Conservation (phyloP, 2,888 invertebrate genomes). For the Shargacucullia verbasci region DNA sequence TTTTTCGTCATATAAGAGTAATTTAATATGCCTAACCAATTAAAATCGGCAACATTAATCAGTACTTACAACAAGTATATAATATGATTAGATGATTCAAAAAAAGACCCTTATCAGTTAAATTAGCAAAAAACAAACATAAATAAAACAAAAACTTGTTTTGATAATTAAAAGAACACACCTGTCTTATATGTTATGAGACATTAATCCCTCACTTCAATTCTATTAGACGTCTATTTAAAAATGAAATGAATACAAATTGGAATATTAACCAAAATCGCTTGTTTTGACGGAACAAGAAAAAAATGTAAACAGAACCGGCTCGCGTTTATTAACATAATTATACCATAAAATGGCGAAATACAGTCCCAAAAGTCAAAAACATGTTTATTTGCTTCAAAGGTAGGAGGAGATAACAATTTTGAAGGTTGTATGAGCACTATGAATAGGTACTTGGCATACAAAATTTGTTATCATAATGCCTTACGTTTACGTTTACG, state of each 20-base stretch:
- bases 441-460: slow-evolving; percentile 34
- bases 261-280: slow-evolving; percentile 40
- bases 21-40: too few relatives aligned
- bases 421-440: slow-evolving; percentile 23
- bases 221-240: slow-evolving; percentile 18
- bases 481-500: slow-evolving; percentile 15
- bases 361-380: slow-evolving; percentile 51
- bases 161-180: slow-evolving; percentile 30
- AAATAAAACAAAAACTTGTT: slow-evolving; percentile 11
- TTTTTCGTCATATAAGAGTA: too few relatives aligned
- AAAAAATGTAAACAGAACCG: slow-evolving; percentile 66
- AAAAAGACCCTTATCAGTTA: slow-evolving; percentile 14
- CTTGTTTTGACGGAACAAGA: slow-evolving; percentile 46
- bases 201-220: slow-evolving; percentile 20
- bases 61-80: neutral
- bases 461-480: slow-evolving; percentile 30
- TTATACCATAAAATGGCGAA: slow-evolving; percentile 58
- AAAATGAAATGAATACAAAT: slow-evolving; percentile 50
- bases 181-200: slow-evolving; percentile 28
- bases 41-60: too few relatives aligned
- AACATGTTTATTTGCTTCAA: slow-evolving; percentile 60
- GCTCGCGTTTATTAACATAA: slow-evolving; percentile 63
- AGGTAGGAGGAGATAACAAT: slow-evolving; percentile 31
- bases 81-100: slow-evolving; percentile 1
- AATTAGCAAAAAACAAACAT: slow-evolving; percentile 24